Percentiles rank a stretch among this genome's conserved stretches.
Conservation (phyloP, 2,113 vertebrate species). For the Psammodynastes pulverulentus region DNA sequence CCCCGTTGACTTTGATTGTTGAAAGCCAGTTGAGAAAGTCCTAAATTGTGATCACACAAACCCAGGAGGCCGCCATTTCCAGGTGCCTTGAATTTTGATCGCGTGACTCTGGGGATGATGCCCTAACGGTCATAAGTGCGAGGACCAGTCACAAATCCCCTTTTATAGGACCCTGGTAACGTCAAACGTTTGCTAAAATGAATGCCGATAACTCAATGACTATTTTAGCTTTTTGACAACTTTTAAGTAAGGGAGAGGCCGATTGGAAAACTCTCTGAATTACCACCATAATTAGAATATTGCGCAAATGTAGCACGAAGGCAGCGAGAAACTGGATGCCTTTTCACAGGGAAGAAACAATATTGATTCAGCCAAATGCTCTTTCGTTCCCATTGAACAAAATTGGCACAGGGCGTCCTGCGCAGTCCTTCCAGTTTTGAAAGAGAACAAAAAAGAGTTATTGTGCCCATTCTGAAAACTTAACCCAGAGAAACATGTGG, state of each 20-base stretch:
- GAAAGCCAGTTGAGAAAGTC: too few species aligned
- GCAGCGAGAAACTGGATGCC: background rate
- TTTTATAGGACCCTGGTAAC: too few species aligned
- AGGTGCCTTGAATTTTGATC: too few species aligned
- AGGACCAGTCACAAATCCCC: too few species aligned
- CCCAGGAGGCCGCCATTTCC: too few species aligned
- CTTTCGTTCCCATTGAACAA: background rate
- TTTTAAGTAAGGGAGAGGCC: background rate
- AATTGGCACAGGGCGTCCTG: background rate
- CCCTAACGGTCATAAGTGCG: too few species aligned
- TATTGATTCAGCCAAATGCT: background rate
- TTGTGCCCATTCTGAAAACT: background rate
- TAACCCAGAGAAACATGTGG: background rate
- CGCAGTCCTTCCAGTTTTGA: background rate
- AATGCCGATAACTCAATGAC: too few species aligned
- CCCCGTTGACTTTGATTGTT: too few species aligned
- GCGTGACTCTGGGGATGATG: too few species aligned
- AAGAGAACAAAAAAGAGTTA: accelerated
- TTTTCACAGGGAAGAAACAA: background rate
- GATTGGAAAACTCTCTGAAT: background rate
- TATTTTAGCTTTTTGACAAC: background rate
- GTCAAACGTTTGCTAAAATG: too few species aligned
- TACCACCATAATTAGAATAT: background rate
- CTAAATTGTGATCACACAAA: too few species aligned
- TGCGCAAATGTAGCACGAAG: background rate